Base-by-base conservation (phyloP, 1,140 invertebrate species). In the Zaprionus tsacasi region DNA sequence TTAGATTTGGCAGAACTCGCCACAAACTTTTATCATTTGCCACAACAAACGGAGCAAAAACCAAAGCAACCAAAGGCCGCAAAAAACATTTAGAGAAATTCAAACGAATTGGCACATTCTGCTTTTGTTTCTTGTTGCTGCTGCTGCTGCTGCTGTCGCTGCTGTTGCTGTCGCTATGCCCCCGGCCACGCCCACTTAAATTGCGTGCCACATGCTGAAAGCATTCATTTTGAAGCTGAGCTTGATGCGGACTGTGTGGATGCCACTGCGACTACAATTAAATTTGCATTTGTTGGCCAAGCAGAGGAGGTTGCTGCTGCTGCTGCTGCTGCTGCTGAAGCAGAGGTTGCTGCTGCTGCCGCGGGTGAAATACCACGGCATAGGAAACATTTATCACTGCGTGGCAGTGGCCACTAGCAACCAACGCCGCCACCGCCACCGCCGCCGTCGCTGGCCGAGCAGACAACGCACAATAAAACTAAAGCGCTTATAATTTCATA, bases 341-440 rank as follows among this genome's bases (percentile, higher is more conserved):
- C 21, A 21, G 21, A 21, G 21, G 21, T 21, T 21, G 21, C 38
- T 17, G 35, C 21, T 69, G 61, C 21, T 81, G 85, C 85, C 81
- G 85, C 85, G 86, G 85, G 85, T 88, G 85, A 88, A 88, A 88
- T 88, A 89, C 85, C 85, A 85, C 10, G 76, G 78, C 91, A 91
- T 92, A 92, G 91, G 91, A 91, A 92, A 92, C 91, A 92, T 92
- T 92, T 92, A 92, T 92, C 91, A 92, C 83, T 92, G 91, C 79
- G 77, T 76, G 73, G 33, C 81, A 21, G 50, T 30, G 27, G 27
- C 27, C 27, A 30, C 27, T 30, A 30, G 27, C 27, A 30, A 30
- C 33, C 60, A 52, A 8, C 68, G 25, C n/a, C 40, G 48, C 54
- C 65, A 58, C n/a, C 66, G 55, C 13, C 72, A 54, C 57, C 55